Base-by-base conservation (phyloP, 1,140 invertebrate species). In the Stenopsyche tienmushanensis region DNA sequence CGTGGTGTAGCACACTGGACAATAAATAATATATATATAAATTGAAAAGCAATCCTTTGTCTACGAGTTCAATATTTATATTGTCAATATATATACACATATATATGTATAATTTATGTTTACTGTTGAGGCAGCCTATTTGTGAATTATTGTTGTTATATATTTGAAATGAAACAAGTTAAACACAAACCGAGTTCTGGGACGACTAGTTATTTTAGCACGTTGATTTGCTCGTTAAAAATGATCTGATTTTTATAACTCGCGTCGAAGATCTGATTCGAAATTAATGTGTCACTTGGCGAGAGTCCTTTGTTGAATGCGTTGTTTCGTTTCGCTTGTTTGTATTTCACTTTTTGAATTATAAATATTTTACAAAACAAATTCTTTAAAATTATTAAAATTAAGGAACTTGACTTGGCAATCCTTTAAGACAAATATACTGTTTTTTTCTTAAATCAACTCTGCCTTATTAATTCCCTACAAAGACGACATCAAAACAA, bases 391-490 rank as follows among this genome's bases (percentile, higher is more conserved):
- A 34, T 34, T 34, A 7, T 34, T 34, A 34, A 34, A 34, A n/a
- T n/a, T n/a, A n/a, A n/a, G n/a, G n/a, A n/a, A n/a, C n/a, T 34
- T 34, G 29, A 34, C 29, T 45, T 53, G 55, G 64, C 55, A 66
- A 55, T 58, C 55, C 59, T 60, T 66, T 59, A 66, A 45, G 64
- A 66, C 64, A 66, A 66, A 66, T 66, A 66, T 66, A 66, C n/a
- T 60, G 57, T 66, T 66, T 66, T 66, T 58, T 66, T 66, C 60
- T 64, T 45, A n/a, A n/a, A n/a, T n/a, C n/a, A n/a, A n/a, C n/a
- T n/a, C n/a, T n/a, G n/a, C n/a, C n/a, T n/a, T n/a, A n/a, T n/a
- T n/a, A n/a, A n/a, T n/a, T n/a, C n/a, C n/a, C n/a, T n/a, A n/a
- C n/a, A n/a, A n/a, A n/a, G n/a, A n/a, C n/a, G n/a, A n/a, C n/a